These are phyloP conservation scores for Bibio marci DNA, from an alignment of 2,888 invertebrate species.

Conservation along the genomic window DNA sequence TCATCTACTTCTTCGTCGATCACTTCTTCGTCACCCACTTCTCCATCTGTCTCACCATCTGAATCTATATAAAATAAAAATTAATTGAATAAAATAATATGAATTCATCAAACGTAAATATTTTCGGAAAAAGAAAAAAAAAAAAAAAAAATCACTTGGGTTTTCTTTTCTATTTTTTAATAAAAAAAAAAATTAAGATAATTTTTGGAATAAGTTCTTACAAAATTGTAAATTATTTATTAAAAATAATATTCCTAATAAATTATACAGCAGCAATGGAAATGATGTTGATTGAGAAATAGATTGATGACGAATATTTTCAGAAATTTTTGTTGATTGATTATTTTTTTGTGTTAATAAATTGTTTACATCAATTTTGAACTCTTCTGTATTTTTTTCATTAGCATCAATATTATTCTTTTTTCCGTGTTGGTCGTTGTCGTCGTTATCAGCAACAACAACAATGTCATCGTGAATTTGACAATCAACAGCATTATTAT, in stretches of 20 bases:
- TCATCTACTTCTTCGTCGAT: constrained; percentile 22
- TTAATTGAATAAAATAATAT: constrained; percentile 5
- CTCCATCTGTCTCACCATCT: constrained; percentile 39
- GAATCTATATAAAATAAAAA: constrained; percentile 26
- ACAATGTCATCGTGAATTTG: neutral
- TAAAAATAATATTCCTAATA: constrained; percentile 26
- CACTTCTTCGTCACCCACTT: constrained; percentile 35
- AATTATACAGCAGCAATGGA: constrained; percentile 25
- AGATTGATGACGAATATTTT: neutral
- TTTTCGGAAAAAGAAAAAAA: neutral
- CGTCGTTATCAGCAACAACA: neutral
- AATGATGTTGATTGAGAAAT: constrained; percentile 14
- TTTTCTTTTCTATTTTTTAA: neutral
- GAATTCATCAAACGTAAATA: neutral
- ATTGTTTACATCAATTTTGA: no score
- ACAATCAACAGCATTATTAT: neutral
- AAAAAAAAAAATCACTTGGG: neutral
- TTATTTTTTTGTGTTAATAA: no score
- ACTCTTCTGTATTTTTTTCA: no score
- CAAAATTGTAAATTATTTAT: constrained; percentile 24
- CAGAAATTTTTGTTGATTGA: neutral
- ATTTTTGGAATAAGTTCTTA: constrained; percentile 18
- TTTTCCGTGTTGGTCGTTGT: neutral
- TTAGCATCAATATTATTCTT: neutral
- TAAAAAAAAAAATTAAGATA: no score